Percentiles rank a stretch among this genome's conserved stretches.
These are phyloP conservation scores for Lymantria monacha DNA, from an alignment of 2,888 invertebrate species.

Conservation along the genomic window DNA sequence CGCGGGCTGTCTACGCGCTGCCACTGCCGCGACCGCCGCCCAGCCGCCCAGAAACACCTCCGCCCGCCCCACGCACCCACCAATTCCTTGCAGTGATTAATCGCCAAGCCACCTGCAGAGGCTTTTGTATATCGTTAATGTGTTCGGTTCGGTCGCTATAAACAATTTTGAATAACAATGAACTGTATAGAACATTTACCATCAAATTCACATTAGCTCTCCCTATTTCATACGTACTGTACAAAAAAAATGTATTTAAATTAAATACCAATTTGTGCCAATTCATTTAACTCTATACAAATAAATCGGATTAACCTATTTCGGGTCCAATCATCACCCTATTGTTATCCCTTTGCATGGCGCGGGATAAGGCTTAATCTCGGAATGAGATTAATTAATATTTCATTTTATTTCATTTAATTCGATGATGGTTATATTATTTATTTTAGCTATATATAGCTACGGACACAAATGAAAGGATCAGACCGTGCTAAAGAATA, in stretches of 20 bases:
- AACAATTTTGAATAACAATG: conserved; percentile 54
- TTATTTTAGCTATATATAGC: too few species aligned
- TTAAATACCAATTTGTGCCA: background rate
- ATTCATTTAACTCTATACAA: background rate
- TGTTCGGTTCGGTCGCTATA: conserved; percentile 52
- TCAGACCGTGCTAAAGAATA: too few species aligned
- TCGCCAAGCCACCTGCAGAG: conserved; percentile 78
- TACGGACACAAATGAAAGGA: too few species aligned
- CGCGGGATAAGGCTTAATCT: too few species aligned
- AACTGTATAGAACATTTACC: conserved; percentile 30
- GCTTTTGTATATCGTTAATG: conserved; percentile 67
- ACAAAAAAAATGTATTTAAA: background rate
- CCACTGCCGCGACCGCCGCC: conserved; percentile 70
- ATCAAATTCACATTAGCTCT: conserved; percentile 36
- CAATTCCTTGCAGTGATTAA: conserved; percentile 74
- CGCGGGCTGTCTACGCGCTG: conserved; percentile 59
- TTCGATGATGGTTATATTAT: too few species aligned
- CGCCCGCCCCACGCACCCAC: conserved; percentile 47
- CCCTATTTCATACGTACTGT: conserved; percentile 3
- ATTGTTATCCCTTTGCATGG: too few species aligned
- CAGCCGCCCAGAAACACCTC: conserved; percentile 25
- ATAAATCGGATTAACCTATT: background rate
- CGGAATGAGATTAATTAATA: too few species aligned
- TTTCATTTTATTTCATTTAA: too few species aligned
- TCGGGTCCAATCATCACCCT: background rate